Base-by-base conservation (phyloP, 2,113 vertebrate species). In the Thamnaconus septentrionalis region DNA sequence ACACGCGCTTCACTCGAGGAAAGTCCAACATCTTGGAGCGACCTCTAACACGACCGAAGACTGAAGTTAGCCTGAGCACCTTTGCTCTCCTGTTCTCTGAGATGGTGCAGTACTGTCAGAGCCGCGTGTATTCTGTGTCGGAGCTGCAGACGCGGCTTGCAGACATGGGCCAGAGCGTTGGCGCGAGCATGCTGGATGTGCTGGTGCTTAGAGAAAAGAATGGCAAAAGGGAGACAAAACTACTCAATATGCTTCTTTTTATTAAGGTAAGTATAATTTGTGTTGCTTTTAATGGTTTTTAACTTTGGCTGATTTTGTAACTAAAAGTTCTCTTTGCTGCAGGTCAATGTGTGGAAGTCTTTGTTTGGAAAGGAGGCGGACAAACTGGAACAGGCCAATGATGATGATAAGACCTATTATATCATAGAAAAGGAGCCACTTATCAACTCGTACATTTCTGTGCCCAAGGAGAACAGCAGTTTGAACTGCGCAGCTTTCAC, bases 51-150 rank as follows among this genome's bases (percentile, higher is more conserved):
- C 89, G 96, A 6, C 94, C 94, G 0, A 95, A 96, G 82, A 93
- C 91, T 0, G 96, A 98, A 64, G 94, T 98, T 31, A 93, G 92
- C 73, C 87, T 97, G 54, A 95, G 94, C 8, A 93, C 94, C 7
- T 98, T 98, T 39, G 93, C 96, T 0, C 87, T 98, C 10, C 93
- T 98, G 6, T 98, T 97, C 90, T 97, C 96, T 0, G 96, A 98
- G 90, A 94, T 97, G 84, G 95, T 98, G 1, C 96, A 98, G 91
- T 97, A 98, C 87, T 97, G 96, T 63, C 96, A 98, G 92, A 94
- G 93, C 82, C 93, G 96, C 0, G 96, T 97, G 6, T 96, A 96
- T 89, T 98, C 96, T 0, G 96, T 98, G 70, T 91, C 94, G 0
- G 96, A 98, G 89, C 94, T 98, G 52, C 96, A 98, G 85, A 92